Evolutionary conservation across 2,888 invertebrate genomes (phyloP), one percentile per base, ranked within the genome.

Genomic region (Polymixis flavicincta): DNA sequence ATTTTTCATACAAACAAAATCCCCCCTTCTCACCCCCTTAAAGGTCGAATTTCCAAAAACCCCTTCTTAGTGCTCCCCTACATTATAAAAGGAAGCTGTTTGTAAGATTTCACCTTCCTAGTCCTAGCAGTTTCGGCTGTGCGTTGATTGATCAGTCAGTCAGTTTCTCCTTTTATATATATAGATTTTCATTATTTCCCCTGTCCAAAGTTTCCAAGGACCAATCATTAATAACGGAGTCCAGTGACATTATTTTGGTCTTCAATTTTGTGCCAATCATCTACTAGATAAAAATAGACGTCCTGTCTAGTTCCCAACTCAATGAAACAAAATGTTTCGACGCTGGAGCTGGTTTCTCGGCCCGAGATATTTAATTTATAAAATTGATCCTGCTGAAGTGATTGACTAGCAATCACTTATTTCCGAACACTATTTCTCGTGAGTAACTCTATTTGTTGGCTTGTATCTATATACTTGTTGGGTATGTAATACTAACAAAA

Each of bases 321-420:
- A 37, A 45, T 57, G 14, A n/a, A 67, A 79, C 69, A 54, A 79
- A 83, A 84, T 79, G 52, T 48, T 83, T 81, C 69, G 50, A 50
- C 42, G n/a, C 37, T 45, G 55, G 6, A 67, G 42, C 50, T 60
- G 14, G 61, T 55, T 80, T 19, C 74, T 70, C 66, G 37, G n/a
- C 28, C n/a, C 50, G 63, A 63, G 74, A 84, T 84, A 84, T 84
- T 79, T 81, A 74, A 81, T 81, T 81, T 79, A 81, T 64, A 83
- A 79, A 84, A 67, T 70, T 70, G 80, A 79, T 81, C 32, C 66
- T 37, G 28, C 60, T 67, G 54, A 74, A 83, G 81, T 70, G 81
- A 83, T 79, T 79, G 74, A 63, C 66, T 70, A 52, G 69, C 81
- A 74, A 83, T 79, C 80, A 79, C 80, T 81, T 80, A 80, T 65